A percentile compares a stretch with the other conserved stretches of the same genome.
These are phyloP conservation scores for Coccyzus lansbergi DNA, from an alignment of 2,797 vertebrate species.

Conservation along the genomic window DNA sequence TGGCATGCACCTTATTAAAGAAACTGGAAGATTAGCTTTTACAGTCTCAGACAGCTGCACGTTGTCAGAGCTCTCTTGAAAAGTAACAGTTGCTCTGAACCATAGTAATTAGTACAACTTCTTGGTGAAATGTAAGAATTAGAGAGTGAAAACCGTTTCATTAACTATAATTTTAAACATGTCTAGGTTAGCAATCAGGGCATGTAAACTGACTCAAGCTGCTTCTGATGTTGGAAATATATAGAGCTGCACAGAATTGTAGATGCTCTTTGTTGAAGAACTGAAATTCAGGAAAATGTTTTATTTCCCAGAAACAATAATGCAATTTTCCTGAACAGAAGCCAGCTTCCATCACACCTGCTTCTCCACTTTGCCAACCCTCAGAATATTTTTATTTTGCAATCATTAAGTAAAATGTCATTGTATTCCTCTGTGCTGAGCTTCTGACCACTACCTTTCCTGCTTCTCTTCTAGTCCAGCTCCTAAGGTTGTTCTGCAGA, in stretches of 20 bases:
- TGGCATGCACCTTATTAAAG: neutral
- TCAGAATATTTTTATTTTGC: neutral
- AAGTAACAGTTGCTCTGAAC: neutral
- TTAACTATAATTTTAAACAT: neutral
- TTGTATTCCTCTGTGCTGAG: neutral
- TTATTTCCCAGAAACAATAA: neutral
- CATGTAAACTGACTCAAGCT: neutral
- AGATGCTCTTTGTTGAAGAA: neutral
- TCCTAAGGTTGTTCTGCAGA: neutral
- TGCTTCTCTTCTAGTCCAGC: neutral
- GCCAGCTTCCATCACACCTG: neutral
- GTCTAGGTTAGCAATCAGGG: neutral
- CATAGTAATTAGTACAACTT: neutral
- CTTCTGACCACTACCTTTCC: neutral
- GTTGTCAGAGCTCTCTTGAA: neutral
- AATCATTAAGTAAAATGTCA: neutral
- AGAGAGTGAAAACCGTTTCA: neutral
- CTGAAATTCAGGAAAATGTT: neutral
- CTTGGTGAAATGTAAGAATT: neutral
- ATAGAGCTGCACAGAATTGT: fast-evolving
- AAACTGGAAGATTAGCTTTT: neutral
- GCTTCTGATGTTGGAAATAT: neutral
- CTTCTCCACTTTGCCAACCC: neutral
- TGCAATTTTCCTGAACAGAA: neutral
- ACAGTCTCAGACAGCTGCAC: neutral